phyloP scores from a whole-genome alignment of 2,113 vertebrate species.

The Esox niger region DNA sequence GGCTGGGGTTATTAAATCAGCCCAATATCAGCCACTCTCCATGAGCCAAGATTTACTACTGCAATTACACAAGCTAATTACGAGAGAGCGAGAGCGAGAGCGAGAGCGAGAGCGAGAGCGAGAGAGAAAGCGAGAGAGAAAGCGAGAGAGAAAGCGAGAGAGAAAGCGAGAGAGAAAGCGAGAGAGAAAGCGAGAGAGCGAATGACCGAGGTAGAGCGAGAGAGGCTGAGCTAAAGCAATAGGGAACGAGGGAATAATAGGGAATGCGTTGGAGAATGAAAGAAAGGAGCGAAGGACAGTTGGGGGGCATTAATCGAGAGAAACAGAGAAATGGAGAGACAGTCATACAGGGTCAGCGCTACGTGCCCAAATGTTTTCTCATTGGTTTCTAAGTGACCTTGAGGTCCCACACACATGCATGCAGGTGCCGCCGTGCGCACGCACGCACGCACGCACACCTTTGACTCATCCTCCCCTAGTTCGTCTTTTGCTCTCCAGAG shows the following conservation, averaged over 20 bases:
- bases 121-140: conserved; percentile 40
- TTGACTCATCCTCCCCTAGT: conserved; percentile 26
- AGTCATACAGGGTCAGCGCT: background rate
- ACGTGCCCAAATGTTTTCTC: conserved; percentile 6
- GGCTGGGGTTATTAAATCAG: conserved; percentile 76
- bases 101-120: background rate
- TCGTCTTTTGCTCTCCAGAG: conserved; percentile 33
- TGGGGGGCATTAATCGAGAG: conserved; percentile 3
- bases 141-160: conserved; percentile 42
- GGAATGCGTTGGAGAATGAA: background rate
- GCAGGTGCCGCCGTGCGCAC: background rate
- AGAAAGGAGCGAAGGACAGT: conserved; percentile 22
- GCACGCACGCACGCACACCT: conserved; percentile 13
- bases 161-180: background rate
- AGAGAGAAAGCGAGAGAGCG: background rate
- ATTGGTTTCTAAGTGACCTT: conserved; percentile 51
- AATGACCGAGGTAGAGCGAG: conserved; percentile 36
- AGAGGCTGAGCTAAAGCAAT: conserved; percentile 33
- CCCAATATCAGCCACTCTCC: conserved; percentile 72
- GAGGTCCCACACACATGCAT: conserved; percentile 29
- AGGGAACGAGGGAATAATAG: background rate
- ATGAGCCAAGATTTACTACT: conserved; percentile 77
- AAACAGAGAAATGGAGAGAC: background rate
- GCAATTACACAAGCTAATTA: conserved; percentile 79
- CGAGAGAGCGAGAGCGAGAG: conserved; percentile 23